These are phyloP conservation scores for Gallinago nigripennis DNA, from an alignment of 2,797 vertebrate species.

Conservation along the genomic window DNA sequence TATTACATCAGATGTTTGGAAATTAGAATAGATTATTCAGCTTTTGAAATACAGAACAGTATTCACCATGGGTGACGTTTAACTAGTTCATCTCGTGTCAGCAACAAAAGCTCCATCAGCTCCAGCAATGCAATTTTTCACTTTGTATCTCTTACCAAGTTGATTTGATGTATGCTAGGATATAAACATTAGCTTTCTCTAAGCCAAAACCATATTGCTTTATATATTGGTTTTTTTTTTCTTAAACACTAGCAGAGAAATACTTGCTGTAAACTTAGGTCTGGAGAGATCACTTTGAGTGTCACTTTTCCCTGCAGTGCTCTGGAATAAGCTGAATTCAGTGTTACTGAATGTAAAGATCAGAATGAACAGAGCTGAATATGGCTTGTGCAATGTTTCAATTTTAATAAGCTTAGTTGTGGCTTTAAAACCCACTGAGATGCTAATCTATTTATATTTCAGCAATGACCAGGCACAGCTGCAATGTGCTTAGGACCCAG, in stretches of 20 bases:
- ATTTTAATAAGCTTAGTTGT: constrained; percentile 22
- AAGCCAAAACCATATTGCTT: background rate
- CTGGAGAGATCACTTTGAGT: background rate
- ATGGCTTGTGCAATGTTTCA: background rate
- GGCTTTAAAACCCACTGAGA: background rate
- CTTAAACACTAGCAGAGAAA: background rate
- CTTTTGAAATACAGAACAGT: background rate
- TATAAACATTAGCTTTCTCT: background rate
- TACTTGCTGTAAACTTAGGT: background rate
- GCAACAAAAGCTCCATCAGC: background rate
- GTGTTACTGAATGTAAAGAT: background rate
- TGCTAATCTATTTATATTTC: constrained; percentile 31
- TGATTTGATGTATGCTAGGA: background rate
- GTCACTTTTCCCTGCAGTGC: background rate
- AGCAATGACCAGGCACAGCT: background rate
- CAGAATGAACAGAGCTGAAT: background rate
- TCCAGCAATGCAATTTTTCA: background rate
- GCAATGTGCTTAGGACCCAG: background rate
- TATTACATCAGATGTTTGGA: background rate
- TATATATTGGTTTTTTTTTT: background rate
- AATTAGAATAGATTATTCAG: background rate
- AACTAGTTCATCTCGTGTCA: background rate
- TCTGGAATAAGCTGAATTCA: background rate
- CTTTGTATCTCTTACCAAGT: background rate
- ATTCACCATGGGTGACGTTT: background rate